phyloP scores from a whole-genome alignment of 2,888 invertebrate species.

The Heliconius erato region DNA sequence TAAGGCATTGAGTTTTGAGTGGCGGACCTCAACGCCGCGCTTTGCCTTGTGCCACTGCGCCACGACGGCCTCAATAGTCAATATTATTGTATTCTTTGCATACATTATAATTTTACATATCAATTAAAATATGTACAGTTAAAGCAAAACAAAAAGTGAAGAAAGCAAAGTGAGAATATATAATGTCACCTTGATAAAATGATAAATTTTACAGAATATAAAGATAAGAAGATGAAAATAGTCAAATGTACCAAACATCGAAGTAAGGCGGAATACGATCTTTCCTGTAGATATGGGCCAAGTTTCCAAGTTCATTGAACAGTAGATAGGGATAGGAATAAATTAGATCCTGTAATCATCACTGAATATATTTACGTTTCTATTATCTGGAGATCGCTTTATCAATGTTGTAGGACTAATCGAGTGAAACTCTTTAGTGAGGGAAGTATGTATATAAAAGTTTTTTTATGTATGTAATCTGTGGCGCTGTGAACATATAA shows the following conservation, averaged over 20 bases:
- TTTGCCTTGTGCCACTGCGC: too few species aligned
- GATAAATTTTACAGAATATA: slow-evolving; percentile 6
- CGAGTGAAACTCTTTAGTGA: slow-evolving; percentile 11
- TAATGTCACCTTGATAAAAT: neutral
- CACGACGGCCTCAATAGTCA: too few species aligned
- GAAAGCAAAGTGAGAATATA: neutral
- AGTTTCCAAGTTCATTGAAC: slow-evolving; percentile 38
- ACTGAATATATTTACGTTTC: slow-evolving; percentile 25
- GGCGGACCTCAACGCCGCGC: too few species aligned
- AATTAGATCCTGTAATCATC: slow-evolving; percentile 28
- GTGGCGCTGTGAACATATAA: neutral
- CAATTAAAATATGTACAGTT: too few species aligned
- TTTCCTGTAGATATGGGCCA: slow-evolving; percentile 15
- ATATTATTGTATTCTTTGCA: too few species aligned
- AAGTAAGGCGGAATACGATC: slow-evolving; percentile 16
- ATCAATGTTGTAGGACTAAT: slow-evolving; percentile 16
- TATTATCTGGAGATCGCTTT: slow-evolving; percentile 23
- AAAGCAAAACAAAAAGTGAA: too few species aligned
- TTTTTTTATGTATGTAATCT: slow-evolving; percentile 6
- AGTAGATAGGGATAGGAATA: slow-evolving; percentile 32
- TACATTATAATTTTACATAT: too few species aligned
- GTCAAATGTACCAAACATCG: slow-evolving; percentile 9
- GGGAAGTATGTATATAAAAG: neutral
- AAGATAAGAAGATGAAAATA: slow-evolving; percentile 23
- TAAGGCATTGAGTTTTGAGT: too few species aligned